phyloP scores from a whole-genome alignment of 2,113 vertebrate genomes.

The cat (Felis catus) region DNA sequence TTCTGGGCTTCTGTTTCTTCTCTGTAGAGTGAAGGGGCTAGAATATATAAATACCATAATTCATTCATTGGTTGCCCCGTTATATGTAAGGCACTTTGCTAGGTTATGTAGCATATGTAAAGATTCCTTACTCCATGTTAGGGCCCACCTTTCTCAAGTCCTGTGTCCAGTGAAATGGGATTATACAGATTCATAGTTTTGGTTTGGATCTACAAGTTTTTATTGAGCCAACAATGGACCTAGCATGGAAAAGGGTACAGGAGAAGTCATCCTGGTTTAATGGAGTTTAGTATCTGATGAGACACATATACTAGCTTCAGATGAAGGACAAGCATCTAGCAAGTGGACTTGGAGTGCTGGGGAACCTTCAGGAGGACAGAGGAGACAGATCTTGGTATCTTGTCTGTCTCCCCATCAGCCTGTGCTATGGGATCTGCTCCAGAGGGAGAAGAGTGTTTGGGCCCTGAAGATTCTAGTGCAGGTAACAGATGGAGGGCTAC shows the following conservation, averaged over 20 bases:
- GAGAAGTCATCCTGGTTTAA: not conserved
- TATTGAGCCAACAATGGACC: not conserved
- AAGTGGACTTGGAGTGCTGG: not conserved
- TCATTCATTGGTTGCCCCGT: not conserved
- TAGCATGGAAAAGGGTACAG: not conserved
- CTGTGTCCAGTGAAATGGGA: not conserved
- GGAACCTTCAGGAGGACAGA: not conserved
- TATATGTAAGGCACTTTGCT: not conserved
- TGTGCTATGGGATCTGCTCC: constrained; percentile 91
- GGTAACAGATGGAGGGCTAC: constrained; percentile 78
- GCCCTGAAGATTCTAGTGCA: constrained; percentile 88
- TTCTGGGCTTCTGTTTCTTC: not conserved
- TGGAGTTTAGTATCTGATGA: constrained; percentile 4
- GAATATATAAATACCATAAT: not conserved
- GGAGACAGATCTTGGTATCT: not conserved
- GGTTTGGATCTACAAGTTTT: not conserved
- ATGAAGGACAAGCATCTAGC: not conserved
- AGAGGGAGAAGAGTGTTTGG: constrained; percentile 87
- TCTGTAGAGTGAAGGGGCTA: not conserved
- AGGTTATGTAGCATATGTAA: not conserved
- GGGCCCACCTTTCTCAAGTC: not conserved
- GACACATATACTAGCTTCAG: not conserved
- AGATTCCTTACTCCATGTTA: not conserved
- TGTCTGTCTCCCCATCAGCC: constrained; percentile 82
- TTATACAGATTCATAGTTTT: not conserved